Evolutionary conservation across 1,140 invertebrate species (phyloP).

Genomic region (Apolygus lucorum): DNA sequence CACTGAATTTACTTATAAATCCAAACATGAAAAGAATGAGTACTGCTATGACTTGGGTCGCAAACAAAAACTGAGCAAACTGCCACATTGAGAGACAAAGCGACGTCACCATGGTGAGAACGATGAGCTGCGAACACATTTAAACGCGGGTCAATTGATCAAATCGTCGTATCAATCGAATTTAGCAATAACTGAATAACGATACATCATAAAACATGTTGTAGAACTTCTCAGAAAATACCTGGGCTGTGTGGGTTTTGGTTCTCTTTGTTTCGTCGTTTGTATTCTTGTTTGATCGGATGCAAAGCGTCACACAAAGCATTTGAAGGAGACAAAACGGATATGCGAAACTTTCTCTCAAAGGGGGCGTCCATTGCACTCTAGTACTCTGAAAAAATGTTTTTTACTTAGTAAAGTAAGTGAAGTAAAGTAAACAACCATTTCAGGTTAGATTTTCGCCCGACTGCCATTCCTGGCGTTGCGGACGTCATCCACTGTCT

Average conservation of each 20-base stretch:
- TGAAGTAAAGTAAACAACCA: no score
- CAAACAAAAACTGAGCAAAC: conserved; percentile 69
- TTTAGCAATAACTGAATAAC: no score
- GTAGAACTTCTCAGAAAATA: no score
- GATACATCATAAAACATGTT: no score
- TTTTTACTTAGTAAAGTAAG: no score
- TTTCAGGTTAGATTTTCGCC: no score
- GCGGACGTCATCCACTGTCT: no score
- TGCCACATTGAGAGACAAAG: conserved; percentile 56
- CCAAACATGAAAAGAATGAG: conserved; percentile 49
- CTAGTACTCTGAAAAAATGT: conserved; percentile 53
- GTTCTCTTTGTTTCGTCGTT: conserved; percentile 21
- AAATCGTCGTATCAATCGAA: no score
- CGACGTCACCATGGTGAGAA: conserved; percentile 36
- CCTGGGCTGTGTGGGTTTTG: conserved; percentile 25
- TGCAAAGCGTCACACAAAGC: conserved; percentile 24
- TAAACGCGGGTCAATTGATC: no score
- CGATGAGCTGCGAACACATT: conserved; percentile 33
- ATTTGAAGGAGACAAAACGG: conserved; percentile 50
- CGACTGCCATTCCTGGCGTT: no score
- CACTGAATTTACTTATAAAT: conserved; percentile 29
- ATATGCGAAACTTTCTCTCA: conserved; percentile 73
- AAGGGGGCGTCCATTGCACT: conserved; percentile 75
- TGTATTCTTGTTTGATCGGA: conserved; percentile 24
- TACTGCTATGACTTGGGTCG: conserved; percentile 57